phyloP scores from a whole-genome alignment of 2,888 invertebrate genomes.

The Chamaedrilus cognettii region DNA sequence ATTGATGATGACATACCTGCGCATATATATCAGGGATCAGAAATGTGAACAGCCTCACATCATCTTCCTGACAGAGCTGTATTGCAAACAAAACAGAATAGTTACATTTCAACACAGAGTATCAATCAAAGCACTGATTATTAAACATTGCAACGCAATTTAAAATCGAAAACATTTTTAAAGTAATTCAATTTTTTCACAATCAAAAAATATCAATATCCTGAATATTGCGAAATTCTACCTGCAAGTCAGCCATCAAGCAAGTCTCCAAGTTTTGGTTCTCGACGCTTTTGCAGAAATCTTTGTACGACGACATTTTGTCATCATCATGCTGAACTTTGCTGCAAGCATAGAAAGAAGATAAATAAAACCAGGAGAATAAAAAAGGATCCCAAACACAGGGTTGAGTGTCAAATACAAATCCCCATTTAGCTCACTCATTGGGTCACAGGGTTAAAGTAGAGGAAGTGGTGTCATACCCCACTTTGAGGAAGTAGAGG shows the following conservation, averaged over 20 bases:
- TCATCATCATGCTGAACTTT: constrained; percentile 61
- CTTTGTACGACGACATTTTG: constrained; percentile 84
- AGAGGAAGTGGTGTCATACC: too few species aligned
- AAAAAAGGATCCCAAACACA: too few species aligned
- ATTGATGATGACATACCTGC: constrained; percentile 62
- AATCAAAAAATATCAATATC: not conserved
- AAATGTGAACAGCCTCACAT: constrained; percentile 86
- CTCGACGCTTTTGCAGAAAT: constrained; percentile 81
- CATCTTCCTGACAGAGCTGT: constrained; percentile 82
- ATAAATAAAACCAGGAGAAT: too few species aligned
- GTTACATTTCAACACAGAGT: constrained; percentile 9
- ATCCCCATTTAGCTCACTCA: too few species aligned
- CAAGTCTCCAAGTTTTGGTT: constrained; percentile 57
- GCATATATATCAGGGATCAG: constrained; percentile 90
- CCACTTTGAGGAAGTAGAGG: constrained; percentile 77
- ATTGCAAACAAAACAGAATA: not conserved
- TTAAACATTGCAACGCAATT: too few species aligned
- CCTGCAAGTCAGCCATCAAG: constrained; percentile 79
- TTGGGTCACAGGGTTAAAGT: too few species aligned
- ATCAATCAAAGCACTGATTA: too few species aligned
- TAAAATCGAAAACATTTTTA: not conserved
- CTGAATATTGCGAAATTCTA: constrained; percentile 43
- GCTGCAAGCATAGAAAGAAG: not conserved
- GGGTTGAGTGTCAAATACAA: too few species aligned
- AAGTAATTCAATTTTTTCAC: not conserved